Percentiles rank a stretch among this genome's conserved stretches.
Evolutionary conservation across 2,797 vertebrate species (phyloP).

Genomic region (Etheostoma perlongum): DNA sequence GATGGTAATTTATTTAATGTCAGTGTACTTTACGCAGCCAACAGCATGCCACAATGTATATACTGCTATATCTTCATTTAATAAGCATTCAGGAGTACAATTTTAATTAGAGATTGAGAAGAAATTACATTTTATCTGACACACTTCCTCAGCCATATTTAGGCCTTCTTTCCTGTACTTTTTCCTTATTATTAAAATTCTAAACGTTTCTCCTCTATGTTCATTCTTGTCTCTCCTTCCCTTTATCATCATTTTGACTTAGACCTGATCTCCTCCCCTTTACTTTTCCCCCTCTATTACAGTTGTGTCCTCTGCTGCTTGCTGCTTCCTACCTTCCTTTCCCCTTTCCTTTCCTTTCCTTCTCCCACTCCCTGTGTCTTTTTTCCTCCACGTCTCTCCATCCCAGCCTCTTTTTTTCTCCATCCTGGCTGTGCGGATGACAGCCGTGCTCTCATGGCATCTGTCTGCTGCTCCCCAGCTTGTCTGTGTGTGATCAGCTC

Average conservation of each 20-base stretch:
- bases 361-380: constrained; percentile 29
- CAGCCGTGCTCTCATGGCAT: constrained; percentile 85
- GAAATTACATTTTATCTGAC: background rate
- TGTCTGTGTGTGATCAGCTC: constrained; percentile 88
- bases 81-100: background rate
- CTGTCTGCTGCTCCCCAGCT: constrained; percentile 87
- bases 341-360: constrained; percentile 3
- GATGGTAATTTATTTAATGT: background rate
- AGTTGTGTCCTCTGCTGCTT: constrained; percentile 19
- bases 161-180: background rate
- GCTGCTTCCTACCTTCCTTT: constrained; percentile 2
- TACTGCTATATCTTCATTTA: background rate
- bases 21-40: background rate
- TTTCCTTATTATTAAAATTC: background rate
- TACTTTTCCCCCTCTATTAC: background rate
- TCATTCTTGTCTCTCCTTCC: background rate
- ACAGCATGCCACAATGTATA: background rate
- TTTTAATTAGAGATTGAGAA: background rate
- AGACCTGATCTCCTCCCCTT: background rate
- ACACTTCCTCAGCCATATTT: background rate
- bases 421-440: constrained; percentile 75
- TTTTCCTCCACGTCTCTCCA: constrained; percentile 21
- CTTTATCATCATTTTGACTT: background rate
- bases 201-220: background rate
- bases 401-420: constrained; percentile 55